These are phyloP conservation scores for Platycheirus rosarum DNA, from an alignment of 2,888 invertebrate species.

Conservation along the genomic window DNA sequence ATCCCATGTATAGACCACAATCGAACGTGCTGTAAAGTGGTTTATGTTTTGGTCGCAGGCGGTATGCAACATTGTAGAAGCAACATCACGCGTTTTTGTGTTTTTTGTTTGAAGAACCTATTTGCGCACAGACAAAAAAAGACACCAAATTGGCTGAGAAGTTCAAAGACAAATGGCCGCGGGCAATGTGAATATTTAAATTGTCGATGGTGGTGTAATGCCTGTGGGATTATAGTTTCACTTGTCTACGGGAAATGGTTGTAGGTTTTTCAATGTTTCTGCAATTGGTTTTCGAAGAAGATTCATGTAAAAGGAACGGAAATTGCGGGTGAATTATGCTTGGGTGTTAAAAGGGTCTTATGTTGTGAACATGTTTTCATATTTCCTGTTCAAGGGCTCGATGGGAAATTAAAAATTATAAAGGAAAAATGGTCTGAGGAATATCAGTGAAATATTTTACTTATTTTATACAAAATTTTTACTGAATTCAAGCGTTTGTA, in stretches of 20 bases:
- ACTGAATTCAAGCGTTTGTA: too few species aligned
- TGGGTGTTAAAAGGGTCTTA: neutral
- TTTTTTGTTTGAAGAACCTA: slow-evolving; percentile 43
- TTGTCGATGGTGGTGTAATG: slow-evolving; percentile 39
- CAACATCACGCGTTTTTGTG: slow-evolving; percentile 25
- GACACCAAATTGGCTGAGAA: slow-evolving; percentile 60
- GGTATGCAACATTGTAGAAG: slow-evolving; percentile 48
- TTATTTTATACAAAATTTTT: too few species aligned
- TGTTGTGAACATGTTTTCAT: too few species aligned
- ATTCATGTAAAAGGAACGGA: slow-evolving; percentile 4
- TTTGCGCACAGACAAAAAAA: slow-evolving; percentile 40
- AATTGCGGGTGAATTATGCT: neutral
- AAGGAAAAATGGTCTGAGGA: too few species aligned
- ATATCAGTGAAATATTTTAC: too few species aligned
- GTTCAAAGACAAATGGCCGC: slow-evolving; percentile 65
- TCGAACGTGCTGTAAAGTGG: slow-evolving; percentile 61
- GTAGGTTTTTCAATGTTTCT: neutral
- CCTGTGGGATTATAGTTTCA: slow-evolving; percentile 43
- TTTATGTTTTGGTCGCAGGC: slow-evolving; percentile 27
- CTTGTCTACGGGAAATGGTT: neutral
- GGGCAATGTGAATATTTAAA: slow-evolving; percentile 39
- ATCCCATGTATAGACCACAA: slow-evolving; percentile 43
- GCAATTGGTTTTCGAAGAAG: neutral
- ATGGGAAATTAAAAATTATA: too few species aligned
- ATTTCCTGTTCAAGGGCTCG: too few species aligned